Base-by-base conservation (phyloP, 1,140 invertebrate species). In the Pseudomyrmex sp. region DNA sequence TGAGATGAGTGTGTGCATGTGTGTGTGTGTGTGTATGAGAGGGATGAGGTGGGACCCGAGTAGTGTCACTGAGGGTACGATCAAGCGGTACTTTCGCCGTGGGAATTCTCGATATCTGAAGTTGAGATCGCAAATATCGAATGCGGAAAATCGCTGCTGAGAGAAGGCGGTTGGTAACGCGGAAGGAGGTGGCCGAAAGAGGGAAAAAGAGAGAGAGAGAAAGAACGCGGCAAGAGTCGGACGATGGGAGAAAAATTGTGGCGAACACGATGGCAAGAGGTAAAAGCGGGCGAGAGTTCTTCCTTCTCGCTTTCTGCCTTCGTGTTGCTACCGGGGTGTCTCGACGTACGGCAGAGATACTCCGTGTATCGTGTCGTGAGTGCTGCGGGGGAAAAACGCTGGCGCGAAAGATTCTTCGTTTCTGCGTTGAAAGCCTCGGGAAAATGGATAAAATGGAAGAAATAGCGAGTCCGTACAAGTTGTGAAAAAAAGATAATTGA, bases 111-210 rank as follows among this genome's bases (percentile, higher is more conserved):
- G 75, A 80, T 80, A 84, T 84, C 65, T 84, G 66, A 52, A 61
- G 65, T 82, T 84, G 83, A 84, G 59, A 80, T 80, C 75, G 66
- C 76, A 72, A 84, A 84, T 84, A 84, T 80, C 76, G 83, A 84
- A 80, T 72, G 76, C 54, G 76, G 63, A 70, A 80, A 82, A 84
- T 84, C 76, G 75, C 74, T 69, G 58, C 56, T 59, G 20, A 69
- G 75, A 80, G 18, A 84, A 70, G 56, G 65, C 35, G 35, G 35
- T 35, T 35, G 35, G 35, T 35, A 65, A 61, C 35, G 63, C 13
- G 73, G 2, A 58, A 44, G 68, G 62, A 63, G 54, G 65, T 12
- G 84, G 56, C 12, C 13, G 15, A 23, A 18, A 44, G 26, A 46
- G 59, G 8, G 8, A 3, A 15, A 46, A 1, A 13, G 20, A 48